Percentiles rank a stretch among this genome's conserved stretches.
These are phyloP conservation scores for Felis chaus DNA, from an alignment of 2,113 vertebrate species.

Conservation along the genomic window DNA sequence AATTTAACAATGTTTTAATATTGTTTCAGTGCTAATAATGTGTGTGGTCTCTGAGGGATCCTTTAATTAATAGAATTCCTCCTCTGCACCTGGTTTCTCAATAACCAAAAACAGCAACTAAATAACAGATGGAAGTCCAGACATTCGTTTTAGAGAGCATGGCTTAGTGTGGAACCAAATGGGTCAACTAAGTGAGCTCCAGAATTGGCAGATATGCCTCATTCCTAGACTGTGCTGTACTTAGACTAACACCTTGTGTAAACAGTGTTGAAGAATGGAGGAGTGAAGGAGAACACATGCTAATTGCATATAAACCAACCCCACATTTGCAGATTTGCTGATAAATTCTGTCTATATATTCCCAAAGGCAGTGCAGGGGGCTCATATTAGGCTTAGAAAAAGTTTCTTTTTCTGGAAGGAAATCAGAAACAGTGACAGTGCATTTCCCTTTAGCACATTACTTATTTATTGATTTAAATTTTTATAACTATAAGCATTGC, in stretches of 20 bases:
- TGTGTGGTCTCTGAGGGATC: neutral
- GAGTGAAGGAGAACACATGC: rapidly evolving
- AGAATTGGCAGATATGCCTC: rapidly evolving
- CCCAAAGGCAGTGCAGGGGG: neutral
- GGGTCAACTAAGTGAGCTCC: neutral
- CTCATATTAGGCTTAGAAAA: neutral
- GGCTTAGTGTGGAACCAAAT: neutral
- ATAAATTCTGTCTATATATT: neutral
- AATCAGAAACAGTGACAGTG: neutral
- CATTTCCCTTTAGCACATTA: neutral
- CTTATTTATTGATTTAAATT: neutral
- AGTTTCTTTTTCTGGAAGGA: neutral
- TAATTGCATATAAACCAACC: neutral
- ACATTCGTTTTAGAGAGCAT: neutral
- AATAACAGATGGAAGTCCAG: neutral
- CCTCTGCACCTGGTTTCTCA: neutral
- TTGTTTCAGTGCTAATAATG: neutral
- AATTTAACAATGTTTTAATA: neutral
- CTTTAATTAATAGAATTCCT: neutral
- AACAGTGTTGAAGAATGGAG: neutral
- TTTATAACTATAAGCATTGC: neutral
- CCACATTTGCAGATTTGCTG: neutral
- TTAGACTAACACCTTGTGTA: neutral
- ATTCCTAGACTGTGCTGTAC: neutral
- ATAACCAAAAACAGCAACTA: neutral